A percentile compares a stretch with the other conserved stretches of the same genome.
phyloP scores from a whole-genome alignment of 2,113 vertebrate genomes.

The Gallinago paraguaiae region DNA sequence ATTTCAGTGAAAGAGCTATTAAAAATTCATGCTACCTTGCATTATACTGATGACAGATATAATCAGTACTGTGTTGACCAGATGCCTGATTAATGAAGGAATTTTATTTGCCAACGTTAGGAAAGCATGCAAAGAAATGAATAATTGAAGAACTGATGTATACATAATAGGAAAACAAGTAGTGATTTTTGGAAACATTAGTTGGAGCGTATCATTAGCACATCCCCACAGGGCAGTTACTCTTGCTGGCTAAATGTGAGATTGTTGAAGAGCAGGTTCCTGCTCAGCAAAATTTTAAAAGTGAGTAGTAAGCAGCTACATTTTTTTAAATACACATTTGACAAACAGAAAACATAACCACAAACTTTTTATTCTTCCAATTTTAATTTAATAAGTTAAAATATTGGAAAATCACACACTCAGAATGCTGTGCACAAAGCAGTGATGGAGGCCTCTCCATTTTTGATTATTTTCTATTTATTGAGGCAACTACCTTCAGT shows the following conservation, averaged over 20 bases:
- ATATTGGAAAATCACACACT: neutral
- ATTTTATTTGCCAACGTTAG: conserved; percentile 44
- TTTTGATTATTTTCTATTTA: neutral
- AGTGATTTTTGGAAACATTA: conserved; percentile 57
- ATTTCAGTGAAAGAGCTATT: conserved; percentile 51
- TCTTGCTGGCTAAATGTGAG: conserved; percentile 2
- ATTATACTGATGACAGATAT: conserved; percentile 57
- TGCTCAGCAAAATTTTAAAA: conserved; percentile 21
- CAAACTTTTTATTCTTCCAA: neutral
- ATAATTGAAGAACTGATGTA: conserved; percentile 65
- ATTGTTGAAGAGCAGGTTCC: neutral
- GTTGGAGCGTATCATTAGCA: conserved; percentile 34
- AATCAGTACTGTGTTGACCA: conserved; percentile 51
- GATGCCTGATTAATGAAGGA: conserved; percentile 63
- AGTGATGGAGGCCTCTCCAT: neutral
- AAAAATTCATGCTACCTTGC: conserved; percentile 65
- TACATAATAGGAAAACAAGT: conserved; percentile 36
- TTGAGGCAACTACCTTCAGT: neutral
- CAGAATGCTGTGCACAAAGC: neutral
- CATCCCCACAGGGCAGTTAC: conserved; percentile 43
- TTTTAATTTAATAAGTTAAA: neutral
- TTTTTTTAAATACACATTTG: neutral
- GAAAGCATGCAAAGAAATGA: conserved; percentile 55
- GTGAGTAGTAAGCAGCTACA: neutral
- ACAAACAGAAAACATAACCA: neutral